Evolutionary conservation across 2,797 vertebrate species (phyloP).

Genomic region (Danio tinwini): DNA sequence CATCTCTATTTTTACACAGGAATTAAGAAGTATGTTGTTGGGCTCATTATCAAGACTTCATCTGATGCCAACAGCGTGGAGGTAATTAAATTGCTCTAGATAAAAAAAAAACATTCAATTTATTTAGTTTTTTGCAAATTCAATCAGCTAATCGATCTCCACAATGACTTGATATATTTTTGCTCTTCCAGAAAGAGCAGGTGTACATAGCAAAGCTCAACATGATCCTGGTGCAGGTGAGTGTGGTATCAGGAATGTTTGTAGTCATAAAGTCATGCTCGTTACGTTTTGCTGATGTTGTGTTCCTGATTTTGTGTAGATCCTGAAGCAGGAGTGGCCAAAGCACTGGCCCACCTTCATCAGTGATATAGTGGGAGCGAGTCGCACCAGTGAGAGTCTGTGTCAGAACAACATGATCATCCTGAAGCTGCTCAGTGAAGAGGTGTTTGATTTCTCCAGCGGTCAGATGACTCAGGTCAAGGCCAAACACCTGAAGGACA

Average conservation of each 20-base stretch:
- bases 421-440: conserved; percentile 98
- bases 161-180: conserved; percentile 1
- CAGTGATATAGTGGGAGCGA: conserved; percentile 97
- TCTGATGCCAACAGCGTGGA: conserved; percentile 92
- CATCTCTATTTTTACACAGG: conserved; percentile 72
- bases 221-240: conserved; percentile 99
- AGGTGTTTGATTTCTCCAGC: conserved; percentile 99
- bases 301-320: conserved; percentile 71
- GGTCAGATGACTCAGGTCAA: conserved; percentile 99
- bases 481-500: conserved; percentile 99
- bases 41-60: conserved; percentile 97
- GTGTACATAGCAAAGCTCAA: conserved; percentile 98
- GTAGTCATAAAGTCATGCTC: not conserved
- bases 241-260: not conserved
- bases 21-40: conserved; percentile 98
- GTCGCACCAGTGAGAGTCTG: conserved; percentile 96
- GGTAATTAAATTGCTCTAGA: conserved; percentile 73
- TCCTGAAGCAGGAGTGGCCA: conserved; percentile 98
- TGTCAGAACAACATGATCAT: conserved; percentile 99
- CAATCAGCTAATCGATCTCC: not conserved
- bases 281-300: not conserved
- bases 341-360: conserved; percentile 99
- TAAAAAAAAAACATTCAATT: too few species aligned
- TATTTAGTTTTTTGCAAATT: too few species aligned
- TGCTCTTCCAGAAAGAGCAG: conserved; percentile 88